A percentile compares a stretch with the other conserved stretches of the same genome.
These are phyloP conservation scores for Mythimna pallens DNA, from an alignment of 2,888 invertebrate genomes.

Conservation along the genomic window DNA sequence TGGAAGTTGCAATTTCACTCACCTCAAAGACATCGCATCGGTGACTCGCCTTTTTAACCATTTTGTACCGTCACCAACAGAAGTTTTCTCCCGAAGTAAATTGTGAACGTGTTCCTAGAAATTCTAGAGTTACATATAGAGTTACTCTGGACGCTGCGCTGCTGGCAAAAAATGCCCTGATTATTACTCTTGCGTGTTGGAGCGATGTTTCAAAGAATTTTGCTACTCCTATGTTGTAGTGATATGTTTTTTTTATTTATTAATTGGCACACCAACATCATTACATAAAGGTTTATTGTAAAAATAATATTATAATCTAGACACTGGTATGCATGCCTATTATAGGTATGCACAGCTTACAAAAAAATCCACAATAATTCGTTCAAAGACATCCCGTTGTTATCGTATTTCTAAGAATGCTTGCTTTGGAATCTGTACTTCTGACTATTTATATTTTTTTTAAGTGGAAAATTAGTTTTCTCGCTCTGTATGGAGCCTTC, in stretches of 20 bases:
- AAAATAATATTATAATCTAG: too few relatives aligned
- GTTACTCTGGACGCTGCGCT: neutral
- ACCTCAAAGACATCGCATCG: slow-evolving; percentile 35
- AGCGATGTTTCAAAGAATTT: neutral
- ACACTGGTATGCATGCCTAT: too few relatives aligned
- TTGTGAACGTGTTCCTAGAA: slow-evolving; percentile 5
- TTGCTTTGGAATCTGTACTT: neutral
- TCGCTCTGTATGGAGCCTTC: too few relatives aligned
- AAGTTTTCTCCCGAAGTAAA: slow-evolving; percentile 16
- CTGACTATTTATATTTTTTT: too few relatives aligned
- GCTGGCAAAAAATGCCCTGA: neutral
- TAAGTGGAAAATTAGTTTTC: too few relatives aligned
- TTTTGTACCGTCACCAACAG: slow-evolving; percentile 32
- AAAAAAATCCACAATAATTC: too few relatives aligned
- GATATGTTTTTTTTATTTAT: neutral
- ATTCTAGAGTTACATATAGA: neutral
- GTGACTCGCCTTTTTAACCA: slow-evolving; percentile 40
- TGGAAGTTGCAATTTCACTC: slow-evolving; percentile 47
- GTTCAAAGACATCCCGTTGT: too few relatives aligned
- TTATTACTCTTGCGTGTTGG: neutral
- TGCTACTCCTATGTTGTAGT: neutral
- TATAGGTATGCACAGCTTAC: too few relatives aligned
- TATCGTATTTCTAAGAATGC: neutral
- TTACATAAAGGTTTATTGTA: too few relatives aligned
- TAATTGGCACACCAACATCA: too few relatives aligned